Evolutionary conservation across 2,888 invertebrate species (phyloP), one percentile per base, ranked within the genome.

Genomic region (Asteroscopus sphinx): DNA sequence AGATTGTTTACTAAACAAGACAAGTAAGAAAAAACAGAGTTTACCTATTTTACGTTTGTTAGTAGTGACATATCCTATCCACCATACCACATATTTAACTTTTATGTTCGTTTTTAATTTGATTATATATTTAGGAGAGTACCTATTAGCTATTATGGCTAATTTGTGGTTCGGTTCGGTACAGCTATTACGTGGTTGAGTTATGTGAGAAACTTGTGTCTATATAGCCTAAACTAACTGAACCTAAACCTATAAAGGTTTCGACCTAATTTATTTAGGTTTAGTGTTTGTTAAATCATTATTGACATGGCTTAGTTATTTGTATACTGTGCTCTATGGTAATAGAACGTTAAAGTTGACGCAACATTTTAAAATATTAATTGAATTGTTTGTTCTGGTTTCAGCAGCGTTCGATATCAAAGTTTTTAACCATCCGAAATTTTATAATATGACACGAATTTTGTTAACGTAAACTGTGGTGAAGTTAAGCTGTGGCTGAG

Each of bases 361-460:
- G 42, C 25, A 72, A 59, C 46, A 41, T 41, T 53, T 39, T 53
- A 26, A 41, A 55, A 73, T 64, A 64, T 60, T 73, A 39, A 73
- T 64, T 37, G 44, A 32, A 57, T 60, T 55, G 42, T 62, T 55
- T 69, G 60, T 51, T 48, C 25, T 39, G 48, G 52, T 55, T 57
- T 73, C 70, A 65, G 52, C 67, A 36, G 49, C 51, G 54, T 68
- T 74, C 67, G 65, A 66, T 77, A 76, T 66, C 60, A 73, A 63
- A 71, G 66, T 57, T 73, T 80, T 76, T 69, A 72, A 71, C 55
- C 68, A 72, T 68, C 48, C 40, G 44, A 73, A 72, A 73, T 64
- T 68, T 71, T 77, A 67, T 51, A 69, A 70, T 75, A 71, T 73
- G 70, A 67, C 72, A 70, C 40, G 55, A 76, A 77, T 77, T 82